phyloP scores from a whole-genome alignment of 2,113 vertebrate species.

The Corythaeola cristata region DNA sequence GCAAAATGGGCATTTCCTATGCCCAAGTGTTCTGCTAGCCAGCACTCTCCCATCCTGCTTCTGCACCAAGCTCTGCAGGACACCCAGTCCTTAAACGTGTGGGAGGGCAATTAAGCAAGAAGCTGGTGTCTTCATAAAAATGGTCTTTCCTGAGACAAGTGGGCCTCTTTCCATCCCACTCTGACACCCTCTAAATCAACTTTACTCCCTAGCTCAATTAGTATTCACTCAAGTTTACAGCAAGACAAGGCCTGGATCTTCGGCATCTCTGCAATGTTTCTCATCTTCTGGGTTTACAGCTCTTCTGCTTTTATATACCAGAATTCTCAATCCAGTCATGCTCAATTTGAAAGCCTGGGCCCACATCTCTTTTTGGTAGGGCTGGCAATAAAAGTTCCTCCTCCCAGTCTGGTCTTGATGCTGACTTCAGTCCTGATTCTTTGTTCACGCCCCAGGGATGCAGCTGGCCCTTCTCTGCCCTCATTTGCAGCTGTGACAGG shows the following conservation, averaged over 20 bases:
- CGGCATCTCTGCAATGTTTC: not conserved
- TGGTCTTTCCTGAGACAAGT: not conserved
- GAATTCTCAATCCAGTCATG: not conserved
- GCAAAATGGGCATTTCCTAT: constrained; percentile 41
- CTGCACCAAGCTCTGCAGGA: not conserved
- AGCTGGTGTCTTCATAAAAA: not conserved
- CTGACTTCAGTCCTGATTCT: not conserved
- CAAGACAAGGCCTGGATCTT: not conserved
- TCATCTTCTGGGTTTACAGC: not conserved
- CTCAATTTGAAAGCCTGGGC: not conserved
- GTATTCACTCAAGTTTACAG: not conserved
- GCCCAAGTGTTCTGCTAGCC: not conserved
- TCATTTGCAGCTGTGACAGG: not conserved
- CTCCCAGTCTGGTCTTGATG: not conserved
- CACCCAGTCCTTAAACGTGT: not conserved
- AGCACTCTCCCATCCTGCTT: not conserved
- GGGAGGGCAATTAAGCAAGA: not conserved
- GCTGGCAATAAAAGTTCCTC: not conserved
- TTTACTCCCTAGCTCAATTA: not conserved
- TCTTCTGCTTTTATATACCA: not conserved
- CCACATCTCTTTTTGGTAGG: not conserved
- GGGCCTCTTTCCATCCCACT: not conserved
- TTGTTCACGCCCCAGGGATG: not conserved
- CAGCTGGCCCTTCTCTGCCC: not conserved
- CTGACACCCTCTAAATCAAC: not conserved